Evolutionary conservation across 2,113 vertebrate genomes (phyloP), one percentile per base, ranked within the genome.

Genomic region (Amazona guildingii): DNA sequence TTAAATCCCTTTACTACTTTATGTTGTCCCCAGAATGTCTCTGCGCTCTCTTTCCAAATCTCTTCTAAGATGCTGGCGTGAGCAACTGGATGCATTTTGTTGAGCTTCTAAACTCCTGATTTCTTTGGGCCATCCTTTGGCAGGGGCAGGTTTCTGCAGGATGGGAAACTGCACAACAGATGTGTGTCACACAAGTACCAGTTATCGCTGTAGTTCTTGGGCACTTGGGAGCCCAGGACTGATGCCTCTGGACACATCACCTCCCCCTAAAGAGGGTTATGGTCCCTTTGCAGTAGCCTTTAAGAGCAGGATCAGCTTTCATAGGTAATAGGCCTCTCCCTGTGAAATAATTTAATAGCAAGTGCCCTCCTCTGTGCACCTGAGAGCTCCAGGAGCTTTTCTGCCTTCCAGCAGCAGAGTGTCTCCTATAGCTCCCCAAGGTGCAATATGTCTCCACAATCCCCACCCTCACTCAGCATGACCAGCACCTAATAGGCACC

Each of bases 341-440:
- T 80, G 72, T 74, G 93, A 83, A 91, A 90, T 93, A 77, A 90
- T 78, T 88, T 81, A 95, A 55, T 59, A 39, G 79, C 67, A 49
- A 86, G 35, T 35, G 64, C 24, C 1, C 54, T 59, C 57, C 78
- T 82, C 63, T 78, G 63, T 52, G 88, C 85, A 61, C 82, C 70
- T 35, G 88, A 54, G 93, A 86, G 92, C 92, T 92, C 68, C n/a
- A 21, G 88, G 92, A 96, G 78, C 68, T 77, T 86, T 88, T 90
- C 79, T 88, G 90, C 85, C 90, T 88, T 90, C 75, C 63, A 83
- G 90, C 86, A 79, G 51, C 67, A 48, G 73, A 86, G 72, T 73
- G 57, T 83, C 74, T 93, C 51, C 88, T 78, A 85, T 48, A 81
- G 94, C 93, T 95, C 91, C 78, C 94, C 0, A 0, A 4, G 63